Conservation (phyloP, 2,888 invertebrate genomes). For the Miltochrista miniata region DNA sequence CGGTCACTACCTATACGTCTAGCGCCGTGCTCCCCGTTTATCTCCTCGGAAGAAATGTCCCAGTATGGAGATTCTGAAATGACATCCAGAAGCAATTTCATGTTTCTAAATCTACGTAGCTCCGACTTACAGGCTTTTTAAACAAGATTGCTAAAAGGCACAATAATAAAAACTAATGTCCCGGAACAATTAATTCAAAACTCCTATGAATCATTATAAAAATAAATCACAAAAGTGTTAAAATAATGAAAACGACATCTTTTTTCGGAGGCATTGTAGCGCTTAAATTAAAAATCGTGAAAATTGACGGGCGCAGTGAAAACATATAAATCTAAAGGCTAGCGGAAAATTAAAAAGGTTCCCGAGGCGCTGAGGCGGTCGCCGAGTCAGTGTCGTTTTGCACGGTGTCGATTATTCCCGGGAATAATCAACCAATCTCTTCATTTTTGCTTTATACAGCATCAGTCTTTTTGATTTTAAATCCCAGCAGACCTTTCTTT, state of each 20-base stretch:
- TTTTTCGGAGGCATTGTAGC: slow-evolving; percentile 64
- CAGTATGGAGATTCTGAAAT: no score
- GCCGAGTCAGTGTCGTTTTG: slow-evolving; percentile 43
- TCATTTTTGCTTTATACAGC: slow-evolving; percentile 44
- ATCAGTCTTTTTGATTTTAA: slow-evolving; percentile 44
- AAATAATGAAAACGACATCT: slow-evolving; percentile 56
- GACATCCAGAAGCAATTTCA: no score
- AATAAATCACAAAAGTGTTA: slow-evolving; percentile 47
- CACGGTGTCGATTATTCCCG: slow-evolving; percentile 45
- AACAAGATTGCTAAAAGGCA: no score
- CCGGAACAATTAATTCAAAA: slow-evolving; percentile 18
- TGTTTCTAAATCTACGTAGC: no score
- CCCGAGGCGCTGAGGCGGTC: slow-evolving; percentile 56
- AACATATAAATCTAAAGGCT: slow-evolving; percentile 78
- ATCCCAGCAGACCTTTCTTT: slow-evolving; percentile 40
- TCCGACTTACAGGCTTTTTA: neutral
- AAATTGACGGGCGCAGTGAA: slow-evolving; percentile 74
- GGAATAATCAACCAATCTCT: slow-evolving; percentile 56
- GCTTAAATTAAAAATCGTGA: slow-evolving; percentile 75
- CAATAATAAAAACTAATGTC: no score
- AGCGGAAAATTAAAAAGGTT: slow-evolving; percentile 79
- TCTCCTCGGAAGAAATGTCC: no score
- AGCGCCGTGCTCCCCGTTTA: no score
- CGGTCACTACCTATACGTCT: no score
- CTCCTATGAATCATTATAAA: slow-evolving; percentile 40